A percentile compares a stretch with the other conserved stretches of the same genome.
phyloP scores from a whole-genome alignment of 2,797 vertebrate species.

The Moxostoma hubbsi region DNA sequence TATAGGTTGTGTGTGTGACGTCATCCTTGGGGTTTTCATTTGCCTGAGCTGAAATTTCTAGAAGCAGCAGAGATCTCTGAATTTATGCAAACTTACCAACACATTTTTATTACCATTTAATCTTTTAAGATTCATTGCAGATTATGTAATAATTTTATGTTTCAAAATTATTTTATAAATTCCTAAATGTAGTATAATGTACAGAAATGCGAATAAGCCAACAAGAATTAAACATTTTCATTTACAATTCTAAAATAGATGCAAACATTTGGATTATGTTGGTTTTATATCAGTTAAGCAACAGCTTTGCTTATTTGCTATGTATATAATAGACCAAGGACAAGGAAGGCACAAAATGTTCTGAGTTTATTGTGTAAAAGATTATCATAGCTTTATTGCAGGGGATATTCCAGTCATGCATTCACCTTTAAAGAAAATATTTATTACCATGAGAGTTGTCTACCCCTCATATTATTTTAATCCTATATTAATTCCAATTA shows the following conservation, averaged over 20 bases:
- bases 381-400: slow-evolving; percentile 7
- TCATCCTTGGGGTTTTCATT: not conserved
- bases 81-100: slow-evolving; percentile 19
- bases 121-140: not conserved
- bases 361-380: slow-evolving; percentile 12
- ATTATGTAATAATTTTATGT: not conserved
- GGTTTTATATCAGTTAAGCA: slow-evolving; percentile 6
- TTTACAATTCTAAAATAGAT: not conserved
- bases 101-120: not conserved
- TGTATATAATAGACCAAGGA: slow-evolving; percentile 16
- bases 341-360: slow-evolving; percentile 8
- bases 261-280: not conserved
- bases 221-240: not conserved
- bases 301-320: slow-evolving; percentile 2
- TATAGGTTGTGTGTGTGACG: slow-evolving; percentile 16
- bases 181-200: slow-evolving; percentile 6
- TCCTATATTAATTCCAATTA: too few species aligned
- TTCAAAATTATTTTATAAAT: slow-evolving; percentile 16
- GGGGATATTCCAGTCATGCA: not conserved
- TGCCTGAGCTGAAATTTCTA: slow-evolving; percentile 21
- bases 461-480: not conserved
- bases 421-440: not conserved
- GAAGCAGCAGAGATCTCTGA: slow-evolving; percentile 9
- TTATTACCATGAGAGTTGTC: not conserved
- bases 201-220: not conserved